phyloP scores from a whole-genome alignment of 1,140 invertebrate species.

The Trachymyrmex cornetzi region DNA sequence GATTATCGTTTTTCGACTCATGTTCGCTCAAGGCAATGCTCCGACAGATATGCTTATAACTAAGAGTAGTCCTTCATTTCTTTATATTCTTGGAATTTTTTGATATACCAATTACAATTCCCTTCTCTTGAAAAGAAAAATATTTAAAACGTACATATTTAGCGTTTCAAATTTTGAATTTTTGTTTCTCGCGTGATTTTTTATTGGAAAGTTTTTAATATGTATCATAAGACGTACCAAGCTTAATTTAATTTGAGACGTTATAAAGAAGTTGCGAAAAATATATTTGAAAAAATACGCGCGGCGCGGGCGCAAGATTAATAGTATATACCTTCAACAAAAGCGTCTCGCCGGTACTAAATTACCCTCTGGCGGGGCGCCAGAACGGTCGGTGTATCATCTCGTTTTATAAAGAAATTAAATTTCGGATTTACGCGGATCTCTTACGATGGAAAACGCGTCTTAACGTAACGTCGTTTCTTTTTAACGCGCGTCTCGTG shows the following conservation, averaged over 20 bases:
- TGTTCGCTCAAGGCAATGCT: not conserved
- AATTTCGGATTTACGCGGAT: constrained; percentile 42
- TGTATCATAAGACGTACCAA: no score
- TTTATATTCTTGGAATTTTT: not conserved
- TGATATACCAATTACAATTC: not conserved
- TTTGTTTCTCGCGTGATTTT: not conserved
- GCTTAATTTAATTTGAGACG: not conserved
- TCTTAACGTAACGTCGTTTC: constrained; percentile 25
- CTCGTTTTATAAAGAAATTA: constrained; percentile 53
- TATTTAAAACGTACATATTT: not conserved
- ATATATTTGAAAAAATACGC: constrained; percentile 12
- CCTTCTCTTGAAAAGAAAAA: not conserved
- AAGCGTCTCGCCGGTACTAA: constrained; percentile 17
- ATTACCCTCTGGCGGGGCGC: constrained; percentile 25
- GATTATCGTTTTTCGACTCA: constrained; percentile 33
- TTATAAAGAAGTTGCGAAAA: constrained; percentile 12
- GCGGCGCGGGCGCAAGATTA: not conserved
- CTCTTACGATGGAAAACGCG: not conserved
- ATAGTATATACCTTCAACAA: constrained; percentile 12
- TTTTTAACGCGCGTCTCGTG: not conserved
- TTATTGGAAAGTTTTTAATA: not conserved
- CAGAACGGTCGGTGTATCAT: constrained; percentile 5
- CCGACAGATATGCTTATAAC: not conserved
- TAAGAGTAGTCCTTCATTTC: not conserved
- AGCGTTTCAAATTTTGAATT: not conserved